Percentiles rank a stretch among this genome's conserved stretches.
These are phyloP conservation scores for Orussus abietinus DNA, from an alignment of 1,140 invertebrate genomes.

Conservation along the genomic window DNA sequence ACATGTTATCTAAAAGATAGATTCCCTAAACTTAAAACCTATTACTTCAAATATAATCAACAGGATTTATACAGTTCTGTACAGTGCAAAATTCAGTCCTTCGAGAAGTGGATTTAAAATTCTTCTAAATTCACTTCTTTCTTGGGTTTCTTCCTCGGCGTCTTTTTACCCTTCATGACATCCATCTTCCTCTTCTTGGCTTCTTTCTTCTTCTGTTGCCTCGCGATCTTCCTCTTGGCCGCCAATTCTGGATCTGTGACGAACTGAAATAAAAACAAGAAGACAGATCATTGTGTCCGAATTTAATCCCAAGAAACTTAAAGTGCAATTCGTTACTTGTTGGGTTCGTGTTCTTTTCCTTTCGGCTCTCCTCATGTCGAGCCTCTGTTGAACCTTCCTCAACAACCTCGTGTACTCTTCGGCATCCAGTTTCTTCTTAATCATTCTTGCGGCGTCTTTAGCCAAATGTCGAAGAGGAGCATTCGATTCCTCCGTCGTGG, in stretches of 20 bases:
- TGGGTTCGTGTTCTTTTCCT: constrained; percentile 62
- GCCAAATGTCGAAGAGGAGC: constrained; percentile 57
- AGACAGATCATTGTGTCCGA: constrained; percentile 6
- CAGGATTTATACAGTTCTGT: constrained; percentile 5
- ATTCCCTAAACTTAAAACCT: no score
- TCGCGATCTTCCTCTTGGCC: constrained; percentile 72
- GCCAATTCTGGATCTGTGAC: constrained; percentile 73
- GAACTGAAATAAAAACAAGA: constrained; percentile 52
- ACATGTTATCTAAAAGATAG: no score
- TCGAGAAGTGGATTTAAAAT: constrained; percentile 17
- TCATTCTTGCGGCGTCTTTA: constrained; percentile 62
- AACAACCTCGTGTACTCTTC: constrained; percentile 63
- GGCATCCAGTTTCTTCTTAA: constrained; percentile 64
- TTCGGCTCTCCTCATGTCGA: constrained; percentile 62
- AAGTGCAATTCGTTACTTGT: constrained; percentile 43
- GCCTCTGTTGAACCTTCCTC: constrained; percentile 55
- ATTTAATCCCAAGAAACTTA: constrained; percentile 8
- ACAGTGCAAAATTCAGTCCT: neutral
- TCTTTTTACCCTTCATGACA: constrained; percentile 51
- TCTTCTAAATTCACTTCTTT: constrained; percentile 35
- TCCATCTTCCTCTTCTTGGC: constrained; percentile 68
- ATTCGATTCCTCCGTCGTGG: constrained; percentile 57
- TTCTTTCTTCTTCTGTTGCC: constrained; percentile 72
- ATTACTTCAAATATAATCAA: no score
- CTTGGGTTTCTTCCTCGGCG: constrained; percentile 33